Evolutionary conservation across 2,113 vertebrate genomes (phyloP).

Genomic region (Hyla sarda): DNA sequence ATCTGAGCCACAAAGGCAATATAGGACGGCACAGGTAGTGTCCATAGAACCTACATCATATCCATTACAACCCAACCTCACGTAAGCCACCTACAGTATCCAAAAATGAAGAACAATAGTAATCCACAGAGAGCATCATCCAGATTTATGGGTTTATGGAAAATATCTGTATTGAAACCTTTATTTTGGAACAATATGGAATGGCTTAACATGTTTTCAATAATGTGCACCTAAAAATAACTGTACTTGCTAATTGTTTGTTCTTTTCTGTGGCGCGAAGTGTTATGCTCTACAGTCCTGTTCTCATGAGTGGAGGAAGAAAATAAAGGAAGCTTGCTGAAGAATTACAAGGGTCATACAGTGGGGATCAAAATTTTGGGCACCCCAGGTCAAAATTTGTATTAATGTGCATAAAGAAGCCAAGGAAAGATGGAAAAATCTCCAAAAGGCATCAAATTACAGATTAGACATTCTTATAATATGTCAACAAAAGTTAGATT

Average conservation of each 20-base stretch:
- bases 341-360: neutral
- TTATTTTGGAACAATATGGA: conserved; percentile 12
- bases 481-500: no score
- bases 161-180: neutral
- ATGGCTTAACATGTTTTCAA: neutral
- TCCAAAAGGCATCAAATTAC: no score
- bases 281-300: neutral
- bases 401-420: no score
- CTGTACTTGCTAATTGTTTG: conserved; percentile 8
- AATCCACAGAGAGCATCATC: neutral
- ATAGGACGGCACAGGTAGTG: neutral
- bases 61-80: neutral
- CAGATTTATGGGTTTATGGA: neutral
- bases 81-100: neutral
- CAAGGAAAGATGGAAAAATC: no score
- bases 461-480: no score
- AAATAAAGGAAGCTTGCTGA: neutral
- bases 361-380: no score
- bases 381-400: no score
- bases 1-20: neutral
- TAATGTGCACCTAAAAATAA: conserved; percentile 9
- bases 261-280: conserved; percentile 21
- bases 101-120: neutral
- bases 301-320: neutral
- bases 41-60: neutral